phyloP scores from a whole-genome alignment of 2,113 vertebrate species.

The Genyomyrus donnyi region DNA sequence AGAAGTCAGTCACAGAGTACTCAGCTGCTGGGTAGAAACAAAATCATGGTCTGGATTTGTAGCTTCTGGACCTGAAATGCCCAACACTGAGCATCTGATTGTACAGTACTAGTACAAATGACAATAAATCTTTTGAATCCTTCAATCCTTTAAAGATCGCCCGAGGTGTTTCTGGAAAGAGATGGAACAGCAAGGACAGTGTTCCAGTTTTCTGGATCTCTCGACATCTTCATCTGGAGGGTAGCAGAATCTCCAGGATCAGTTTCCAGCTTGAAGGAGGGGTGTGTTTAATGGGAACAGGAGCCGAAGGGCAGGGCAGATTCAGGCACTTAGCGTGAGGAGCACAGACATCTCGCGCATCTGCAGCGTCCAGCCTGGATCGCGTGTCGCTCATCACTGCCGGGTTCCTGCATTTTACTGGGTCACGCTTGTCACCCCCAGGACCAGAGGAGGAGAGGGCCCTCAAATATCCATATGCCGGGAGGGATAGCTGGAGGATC shows the following conservation, averaged over 20 bases:
- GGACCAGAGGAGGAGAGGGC: conserved; percentile 25
- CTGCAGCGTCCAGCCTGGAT: conserved; percentile 29
- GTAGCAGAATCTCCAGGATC: not conserved
- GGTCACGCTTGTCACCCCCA: conserved; percentile 61
- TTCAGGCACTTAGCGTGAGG: not conserved
- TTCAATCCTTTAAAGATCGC: not conserved
- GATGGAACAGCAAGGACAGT: not conserved
- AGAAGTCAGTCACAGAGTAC: no score
- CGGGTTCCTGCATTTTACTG: conserved; percentile 31
- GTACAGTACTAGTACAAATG: not conserved
- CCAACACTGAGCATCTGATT: not conserved
- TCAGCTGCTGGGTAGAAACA: no score
- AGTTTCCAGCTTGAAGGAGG: not conserved
- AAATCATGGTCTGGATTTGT: no score
- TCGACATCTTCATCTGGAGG: not conserved
- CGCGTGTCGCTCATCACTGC: conserved; percentile 33
- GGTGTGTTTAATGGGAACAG: not conserved
- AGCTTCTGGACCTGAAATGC: no score
- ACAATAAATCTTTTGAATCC: not conserved
- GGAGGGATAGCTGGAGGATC: not conserved
- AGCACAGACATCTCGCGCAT: not conserved
- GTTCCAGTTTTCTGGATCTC: not conserved
- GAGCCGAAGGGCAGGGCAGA: not conserved
- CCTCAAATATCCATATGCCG: not conserved
- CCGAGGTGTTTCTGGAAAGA: not conserved